Conservation (phyloP, 1,140 invertebrate genomes). For the Apis dorsata region DNA sequence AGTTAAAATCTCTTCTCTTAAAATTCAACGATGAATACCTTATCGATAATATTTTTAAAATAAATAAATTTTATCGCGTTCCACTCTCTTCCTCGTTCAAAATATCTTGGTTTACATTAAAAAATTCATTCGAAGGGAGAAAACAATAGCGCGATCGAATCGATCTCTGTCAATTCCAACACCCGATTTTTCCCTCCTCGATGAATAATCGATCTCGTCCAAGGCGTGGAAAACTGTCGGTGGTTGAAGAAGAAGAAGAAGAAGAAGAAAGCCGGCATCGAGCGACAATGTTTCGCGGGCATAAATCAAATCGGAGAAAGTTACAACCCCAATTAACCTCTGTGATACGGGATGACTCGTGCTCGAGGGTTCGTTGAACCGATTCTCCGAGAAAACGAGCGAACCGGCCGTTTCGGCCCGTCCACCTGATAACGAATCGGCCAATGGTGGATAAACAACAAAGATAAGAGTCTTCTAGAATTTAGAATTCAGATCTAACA, state of each 20-base stretch:
- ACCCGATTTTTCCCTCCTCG: too few species aligned
- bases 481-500: background rate
- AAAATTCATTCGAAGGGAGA: too few species aligned
- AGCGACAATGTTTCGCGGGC: conserved; percentile 49
- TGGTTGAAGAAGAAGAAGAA: background rate
- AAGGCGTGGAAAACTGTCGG: too few species aligned
- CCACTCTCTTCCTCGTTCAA: too few species aligned
- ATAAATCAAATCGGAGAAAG: conserved; percentile 54
- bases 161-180: too few species aligned
- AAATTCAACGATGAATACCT: too few species aligned
- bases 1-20: too few species aligned
- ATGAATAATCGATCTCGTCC: too few species aligned
- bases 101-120: too few species aligned
- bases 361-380: conserved; percentile 44
- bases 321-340: conserved; percentile 56
- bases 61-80: too few species aligned
- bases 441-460: background rate
- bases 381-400: conserved; percentile 34
- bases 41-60: too few species aligned
- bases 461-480: background rate
- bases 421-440: conserved; percentile 38
- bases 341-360: conserved; percentile 45
- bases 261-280: conserved; percentile 39
- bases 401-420: conserved; percentile 24
- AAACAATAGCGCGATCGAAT: too few species aligned